phyloP scores from a whole-genome alignment of 1,140 invertebrate genomes.

The Bombus cullumanus region DNA sequence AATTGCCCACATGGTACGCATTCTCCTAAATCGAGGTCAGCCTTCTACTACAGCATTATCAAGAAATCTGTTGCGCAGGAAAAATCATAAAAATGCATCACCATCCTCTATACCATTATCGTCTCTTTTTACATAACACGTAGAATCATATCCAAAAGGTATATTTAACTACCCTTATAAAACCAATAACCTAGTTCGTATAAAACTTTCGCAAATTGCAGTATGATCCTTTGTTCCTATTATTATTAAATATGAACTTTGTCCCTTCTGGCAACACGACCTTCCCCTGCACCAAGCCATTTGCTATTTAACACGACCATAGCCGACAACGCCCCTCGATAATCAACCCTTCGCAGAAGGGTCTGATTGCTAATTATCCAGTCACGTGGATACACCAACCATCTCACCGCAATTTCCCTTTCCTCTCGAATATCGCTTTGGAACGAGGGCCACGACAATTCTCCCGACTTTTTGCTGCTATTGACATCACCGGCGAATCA shows the following conservation, averaged over 20 bases:
- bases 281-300: background rate
- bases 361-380: background rate
- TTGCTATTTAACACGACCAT: background rate
- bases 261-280: background rate
- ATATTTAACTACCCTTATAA: background rate
- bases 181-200: background rate
- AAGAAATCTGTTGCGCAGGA: background rate
- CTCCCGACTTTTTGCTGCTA: slow-evolving; percentile 46
- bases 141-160: background rate
- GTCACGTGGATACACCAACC: background rate
- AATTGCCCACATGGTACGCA: background rate
- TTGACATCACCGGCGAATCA: slow-evolving; percentile 37
- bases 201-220: background rate
- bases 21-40: background rate
- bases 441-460: slow-evolving; percentile 12
- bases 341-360: background rate
- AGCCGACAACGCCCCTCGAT: background rate
- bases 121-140: background rate
- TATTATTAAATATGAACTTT: background rate
- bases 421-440: background rate
- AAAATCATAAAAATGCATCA: background rate
- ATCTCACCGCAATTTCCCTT: background rate
- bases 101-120: background rate
- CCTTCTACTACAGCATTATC: background rate
- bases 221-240: background rate